Conservation (phyloP, 2,888 invertebrate species). For the Thymelicus lineola region DNA sequence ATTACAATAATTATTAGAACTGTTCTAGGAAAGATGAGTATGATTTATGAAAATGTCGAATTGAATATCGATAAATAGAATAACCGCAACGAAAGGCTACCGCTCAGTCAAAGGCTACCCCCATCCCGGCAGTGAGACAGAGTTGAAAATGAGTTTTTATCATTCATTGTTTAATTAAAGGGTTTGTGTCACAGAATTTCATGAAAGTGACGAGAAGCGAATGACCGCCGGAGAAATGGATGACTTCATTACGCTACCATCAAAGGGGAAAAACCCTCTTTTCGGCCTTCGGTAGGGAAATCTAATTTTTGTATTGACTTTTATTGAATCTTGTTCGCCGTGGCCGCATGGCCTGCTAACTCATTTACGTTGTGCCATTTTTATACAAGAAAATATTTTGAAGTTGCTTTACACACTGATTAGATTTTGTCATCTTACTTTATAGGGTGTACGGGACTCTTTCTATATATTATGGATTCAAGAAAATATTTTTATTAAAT, state of each 20-base stretch:
- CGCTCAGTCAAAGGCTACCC: too few species aligned
- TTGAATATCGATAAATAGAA: too few species aligned
- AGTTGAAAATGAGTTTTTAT: too few species aligned
- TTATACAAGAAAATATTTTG: conserved; percentile 1
- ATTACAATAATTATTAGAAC: too few species aligned
- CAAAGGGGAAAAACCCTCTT: conserved; percentile 66
- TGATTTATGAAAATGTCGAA: too few species aligned
- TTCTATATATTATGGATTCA: too few species aligned
- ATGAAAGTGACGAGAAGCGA: conserved; percentile 41
- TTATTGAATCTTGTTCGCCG: conserved; percentile 54
- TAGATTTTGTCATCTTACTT: not conserved
- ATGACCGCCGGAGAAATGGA: conserved; percentile 57
- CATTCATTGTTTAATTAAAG: too few species aligned
- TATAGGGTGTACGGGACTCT: too few species aligned
- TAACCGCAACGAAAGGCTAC: too few species aligned
- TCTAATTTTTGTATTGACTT: conserved; percentile 74
- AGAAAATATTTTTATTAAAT: too few species aligned
- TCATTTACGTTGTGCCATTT: conserved; percentile 49
- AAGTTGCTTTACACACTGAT: not conserved
- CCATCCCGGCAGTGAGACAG: too few species aligned
- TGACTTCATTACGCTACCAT: conserved; percentile 65
- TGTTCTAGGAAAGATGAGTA: too few species aligned
- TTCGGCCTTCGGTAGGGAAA: conserved; percentile 53
- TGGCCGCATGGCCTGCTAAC: conserved; percentile 54
- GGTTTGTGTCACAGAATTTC: not conserved